Conservation (phyloP, 2,888 invertebrate genomes). For the Colostygia pectinataria region DNA sequence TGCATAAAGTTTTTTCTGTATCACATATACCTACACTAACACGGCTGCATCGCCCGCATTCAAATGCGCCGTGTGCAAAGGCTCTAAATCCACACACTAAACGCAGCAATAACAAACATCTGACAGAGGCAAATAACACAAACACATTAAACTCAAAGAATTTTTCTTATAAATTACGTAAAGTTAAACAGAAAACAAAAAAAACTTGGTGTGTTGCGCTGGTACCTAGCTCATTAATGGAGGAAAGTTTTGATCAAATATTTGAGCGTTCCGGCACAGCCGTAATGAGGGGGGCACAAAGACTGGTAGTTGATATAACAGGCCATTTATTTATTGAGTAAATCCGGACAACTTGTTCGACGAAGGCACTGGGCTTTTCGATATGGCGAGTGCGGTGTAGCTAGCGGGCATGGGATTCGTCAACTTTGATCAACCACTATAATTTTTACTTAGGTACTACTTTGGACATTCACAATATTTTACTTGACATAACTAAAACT, state of each 20-base stretch:
- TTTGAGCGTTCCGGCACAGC: slow-evolving; percentile 69
- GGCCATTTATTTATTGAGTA: slow-evolving; percentile 62
- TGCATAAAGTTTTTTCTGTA: too few relatives aligned
- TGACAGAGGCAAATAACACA: slow-evolving; percentile 56
- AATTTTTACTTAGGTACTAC: too few relatives aligned
- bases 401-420: too few relatives aligned
- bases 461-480: too few relatives aligned
- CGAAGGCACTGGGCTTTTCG: too few relatives aligned
- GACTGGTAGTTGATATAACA: slow-evolving; percentile 77
- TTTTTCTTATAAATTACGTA: slow-evolving; percentile 61
- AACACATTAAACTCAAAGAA: slow-evolving; percentile 58
- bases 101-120: slow-evolving; percentile 64
- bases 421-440: too few relatives aligned
- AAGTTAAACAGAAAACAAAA: slow-evolving; percentile 52
- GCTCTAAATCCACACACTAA: slow-evolving; percentile 53
- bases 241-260: slow-evolving; percentile 78
- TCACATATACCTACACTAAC: too few relatives aligned
- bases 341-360: slow-evolving; percentile 4
- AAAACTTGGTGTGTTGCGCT: slow-evolving; percentile 61
- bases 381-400: too few relatives aligned
- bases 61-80: slow-evolving; percentile 17
- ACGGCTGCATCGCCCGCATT: not conserved
- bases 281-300: slow-evolving; percentile 74
- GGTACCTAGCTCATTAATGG: slow-evolving; percentile 79
- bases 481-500: too few relatives aligned